phyloP scores from a whole-genome alignment of 2,113 vertebrate genomes.

The Elgaria multicarinata region DNA sequence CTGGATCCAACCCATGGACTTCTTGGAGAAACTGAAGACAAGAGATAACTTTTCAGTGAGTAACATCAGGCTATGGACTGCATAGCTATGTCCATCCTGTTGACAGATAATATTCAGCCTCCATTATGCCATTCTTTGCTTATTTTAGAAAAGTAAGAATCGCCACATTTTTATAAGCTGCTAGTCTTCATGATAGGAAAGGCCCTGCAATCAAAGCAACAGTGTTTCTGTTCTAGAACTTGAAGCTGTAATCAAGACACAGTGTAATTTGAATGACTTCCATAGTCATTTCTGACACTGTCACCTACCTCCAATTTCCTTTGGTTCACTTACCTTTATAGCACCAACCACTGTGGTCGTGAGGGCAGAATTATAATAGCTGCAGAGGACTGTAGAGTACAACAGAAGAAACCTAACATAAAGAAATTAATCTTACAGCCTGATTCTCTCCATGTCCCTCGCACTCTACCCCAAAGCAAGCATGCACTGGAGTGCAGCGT shows the following conservation, averaged over 20 bases:
- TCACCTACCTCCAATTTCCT: not conserved
- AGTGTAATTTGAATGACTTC: not conserved
- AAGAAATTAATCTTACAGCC: slow-evolving; percentile 16
- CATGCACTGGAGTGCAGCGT: not conserved
- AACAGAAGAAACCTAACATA: slow-evolving; percentile 88
- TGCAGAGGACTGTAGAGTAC: slow-evolving; percentile 91
- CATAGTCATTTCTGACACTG: not conserved
- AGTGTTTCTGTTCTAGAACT: not conserved
- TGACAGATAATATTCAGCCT: not conserved
- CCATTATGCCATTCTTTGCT: not conserved
- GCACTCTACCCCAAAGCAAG: not conserved
- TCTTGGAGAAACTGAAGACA: not conserved
- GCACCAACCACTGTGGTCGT: slow-evolving; percentile 91
- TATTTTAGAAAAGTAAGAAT: not conserved
- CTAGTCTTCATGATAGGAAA: not conserved
- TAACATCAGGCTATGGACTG: not conserved
- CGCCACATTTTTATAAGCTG: not conserved
- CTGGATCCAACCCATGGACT: not conserved
- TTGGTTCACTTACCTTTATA: slow-evolving; percentile 83
- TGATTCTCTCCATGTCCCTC: not conserved
- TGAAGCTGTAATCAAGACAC: not conserved
- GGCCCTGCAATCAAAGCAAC: not conserved
- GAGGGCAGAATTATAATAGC: slow-evolving; percentile 91
- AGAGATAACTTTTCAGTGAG: not conserved
- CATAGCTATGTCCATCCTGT: not conserved